Evolutionary conservation across 2,797 vertebrate species (phyloP).

Genomic region (Falco peregrinus): DNA sequence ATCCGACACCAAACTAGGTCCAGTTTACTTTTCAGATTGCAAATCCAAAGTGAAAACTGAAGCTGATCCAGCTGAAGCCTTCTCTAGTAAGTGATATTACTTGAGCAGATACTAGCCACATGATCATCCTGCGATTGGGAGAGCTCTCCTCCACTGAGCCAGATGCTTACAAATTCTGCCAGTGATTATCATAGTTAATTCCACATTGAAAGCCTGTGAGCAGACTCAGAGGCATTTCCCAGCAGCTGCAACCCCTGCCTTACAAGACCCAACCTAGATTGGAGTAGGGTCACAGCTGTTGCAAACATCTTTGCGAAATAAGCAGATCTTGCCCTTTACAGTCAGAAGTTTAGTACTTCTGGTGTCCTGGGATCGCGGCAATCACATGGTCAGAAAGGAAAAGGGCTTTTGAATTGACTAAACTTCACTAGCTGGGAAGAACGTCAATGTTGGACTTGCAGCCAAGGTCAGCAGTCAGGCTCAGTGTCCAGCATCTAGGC

Average conservation of each 20-base stretch:
- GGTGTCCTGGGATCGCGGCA: background rate
- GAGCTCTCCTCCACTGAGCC: background rate
- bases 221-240: background rate
- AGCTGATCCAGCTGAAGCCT: background rate
- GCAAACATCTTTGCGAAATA: background rate
- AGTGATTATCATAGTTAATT: background rate
- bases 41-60: constrained; percentile 7
- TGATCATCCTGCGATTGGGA: background rate
- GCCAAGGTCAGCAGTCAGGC: too few species aligned
- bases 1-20: background rate
- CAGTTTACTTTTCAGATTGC: background rate
- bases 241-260: background rate
- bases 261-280: background rate
- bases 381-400: background rate
- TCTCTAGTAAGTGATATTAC: background rate
- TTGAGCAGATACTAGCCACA: background rate
- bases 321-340: background rate
- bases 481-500: background rate
- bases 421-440: background rate
- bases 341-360: background rate
- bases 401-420: background rate
- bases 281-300: background rate
- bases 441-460: fast-evolving
- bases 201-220: background rate
- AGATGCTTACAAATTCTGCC: background rate